phyloP scores from a whole-genome alignment of 1,140 invertebrate genomes.

The Saccostrea cuccullata region DNA sequence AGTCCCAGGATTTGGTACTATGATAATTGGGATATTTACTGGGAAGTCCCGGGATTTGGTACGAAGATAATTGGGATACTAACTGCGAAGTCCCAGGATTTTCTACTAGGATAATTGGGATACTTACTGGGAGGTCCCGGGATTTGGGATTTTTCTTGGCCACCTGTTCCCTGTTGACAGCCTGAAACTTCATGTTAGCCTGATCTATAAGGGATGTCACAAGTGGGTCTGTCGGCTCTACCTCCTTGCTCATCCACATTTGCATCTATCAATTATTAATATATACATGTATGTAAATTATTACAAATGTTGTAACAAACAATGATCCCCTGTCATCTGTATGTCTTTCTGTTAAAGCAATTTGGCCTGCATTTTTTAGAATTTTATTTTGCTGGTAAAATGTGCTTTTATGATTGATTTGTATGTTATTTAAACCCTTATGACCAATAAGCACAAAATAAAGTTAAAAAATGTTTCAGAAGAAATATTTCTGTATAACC shows the following conservation, averaged over 20 bases:
- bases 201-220: constrained; percentile 52
- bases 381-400: no score
- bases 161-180: constrained; percentile 44
- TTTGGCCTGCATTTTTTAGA: no score
- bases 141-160: not conserved
- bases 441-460: no score
- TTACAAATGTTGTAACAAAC: no score
- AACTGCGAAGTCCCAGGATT: no score
- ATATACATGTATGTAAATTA: not conserved
- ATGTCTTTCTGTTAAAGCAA: no score
- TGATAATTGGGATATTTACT: not conserved
- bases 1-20: no score
- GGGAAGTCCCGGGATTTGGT: not conserved
- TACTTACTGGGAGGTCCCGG: not conserved
- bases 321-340: no score
- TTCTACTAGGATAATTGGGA: not conserved
- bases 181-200: constrained; percentile 46
- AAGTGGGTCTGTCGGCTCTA: constrained; percentile 49
- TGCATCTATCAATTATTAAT: constrained; percentile 34
- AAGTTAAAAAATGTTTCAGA: no score
- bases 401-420: no score
- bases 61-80: not conserved
- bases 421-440: no score
- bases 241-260: constrained; percentile 37
- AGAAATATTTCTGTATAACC: no score